phyloP scores from a whole-genome alignment of 1,140 invertebrate genomes.

The Phocides pigmalion region DNA sequence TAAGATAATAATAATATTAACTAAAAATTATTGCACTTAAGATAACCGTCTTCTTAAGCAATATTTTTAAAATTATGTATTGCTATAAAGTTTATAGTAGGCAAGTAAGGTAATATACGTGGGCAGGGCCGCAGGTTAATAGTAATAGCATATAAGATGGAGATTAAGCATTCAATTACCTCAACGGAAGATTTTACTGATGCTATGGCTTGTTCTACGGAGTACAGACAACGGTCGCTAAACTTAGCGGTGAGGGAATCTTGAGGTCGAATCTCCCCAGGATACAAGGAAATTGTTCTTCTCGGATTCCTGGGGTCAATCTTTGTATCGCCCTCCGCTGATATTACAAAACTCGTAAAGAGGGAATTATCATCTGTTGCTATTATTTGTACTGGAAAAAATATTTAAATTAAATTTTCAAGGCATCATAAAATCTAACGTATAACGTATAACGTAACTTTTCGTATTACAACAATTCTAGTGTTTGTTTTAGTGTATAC shows the following conservation, averaged over 20 bases:
- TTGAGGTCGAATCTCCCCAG: slow-evolving; percentile 61
- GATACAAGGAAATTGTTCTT: slow-evolving; percentile 48
- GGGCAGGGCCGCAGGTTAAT: slow-evolving; percentile 9
- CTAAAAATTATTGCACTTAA: too few relatives aligned
- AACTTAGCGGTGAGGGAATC: slow-evolving; percentile 52
- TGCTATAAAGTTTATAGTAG: too few relatives aligned
- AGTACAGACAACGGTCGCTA: slow-evolving; percentile 66
- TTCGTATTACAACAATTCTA: too few relatives aligned
- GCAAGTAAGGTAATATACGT: too few relatives aligned
- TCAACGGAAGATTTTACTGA: slow-evolving; percentile 58
- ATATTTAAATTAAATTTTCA: background rate
- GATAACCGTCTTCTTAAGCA: too few relatives aligned
- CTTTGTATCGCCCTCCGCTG: slow-evolving; percentile 65
- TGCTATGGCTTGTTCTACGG: slow-evolving; percentile 63
- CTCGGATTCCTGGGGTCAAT: slow-evolving; percentile 65
- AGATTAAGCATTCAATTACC: slow-evolving; percentile 41
- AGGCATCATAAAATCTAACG: background rate
- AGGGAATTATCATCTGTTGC: slow-evolving; percentile 57
- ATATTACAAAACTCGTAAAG: slow-evolving; percentile 72
- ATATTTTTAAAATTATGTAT: too few relatives aligned
- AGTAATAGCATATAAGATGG: background rate
- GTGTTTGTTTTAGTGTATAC: too few relatives aligned
- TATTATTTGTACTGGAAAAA: slow-evolving; percentile 58
- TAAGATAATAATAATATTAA: too few relatives aligned
- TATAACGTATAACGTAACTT: too few relatives aligned